Evolutionary conservation across 2,113 vertebrate species (phyloP).

Genomic region (Neodon shergylaensis): DNA sequence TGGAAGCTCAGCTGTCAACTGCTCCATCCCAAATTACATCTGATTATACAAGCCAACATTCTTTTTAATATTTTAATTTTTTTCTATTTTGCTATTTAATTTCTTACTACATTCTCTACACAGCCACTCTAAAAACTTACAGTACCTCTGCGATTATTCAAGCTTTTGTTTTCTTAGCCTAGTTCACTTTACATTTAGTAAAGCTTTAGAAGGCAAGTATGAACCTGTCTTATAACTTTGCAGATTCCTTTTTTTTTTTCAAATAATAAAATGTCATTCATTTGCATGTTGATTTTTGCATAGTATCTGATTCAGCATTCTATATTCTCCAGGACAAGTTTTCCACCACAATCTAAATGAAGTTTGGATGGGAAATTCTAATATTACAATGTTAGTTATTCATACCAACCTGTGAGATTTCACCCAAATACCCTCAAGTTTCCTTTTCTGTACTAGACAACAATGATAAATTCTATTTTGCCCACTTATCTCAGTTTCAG

Average conservation of each 20-base stretch:
- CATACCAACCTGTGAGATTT: background rate
- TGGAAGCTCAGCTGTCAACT: constrained; percentile 10
- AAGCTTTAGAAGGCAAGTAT: background rate
- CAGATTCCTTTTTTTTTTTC: background rate
- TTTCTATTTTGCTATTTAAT: background rate
- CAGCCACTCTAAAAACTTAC: background rate
- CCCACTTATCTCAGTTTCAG: background rate
- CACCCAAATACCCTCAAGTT: background rate
- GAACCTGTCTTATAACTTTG: background rate
- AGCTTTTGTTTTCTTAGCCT: background rate
- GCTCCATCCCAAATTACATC: constrained; percentile 49
- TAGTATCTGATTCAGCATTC: background rate
- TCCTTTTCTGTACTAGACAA: background rate
- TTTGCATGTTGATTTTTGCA: background rate
- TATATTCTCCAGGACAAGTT: background rate
- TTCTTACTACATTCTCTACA: background rate
- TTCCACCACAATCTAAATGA: background rate
- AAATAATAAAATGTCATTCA: background rate
- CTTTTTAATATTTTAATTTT: background rate
- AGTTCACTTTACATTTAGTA: background rate
- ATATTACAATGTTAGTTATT: background rate
- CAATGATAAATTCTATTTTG: background rate
- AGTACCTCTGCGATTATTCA: background rate
- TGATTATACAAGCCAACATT: background rate
- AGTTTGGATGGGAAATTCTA: background rate